A percentile compares a stretch with the other conserved stretches of the same genome.
These are phyloP conservation scores for Tricholauxania praeusta DNA, from an alignment of 2,888 invertebrate genomes.

Conservation along the genomic window DNA sequence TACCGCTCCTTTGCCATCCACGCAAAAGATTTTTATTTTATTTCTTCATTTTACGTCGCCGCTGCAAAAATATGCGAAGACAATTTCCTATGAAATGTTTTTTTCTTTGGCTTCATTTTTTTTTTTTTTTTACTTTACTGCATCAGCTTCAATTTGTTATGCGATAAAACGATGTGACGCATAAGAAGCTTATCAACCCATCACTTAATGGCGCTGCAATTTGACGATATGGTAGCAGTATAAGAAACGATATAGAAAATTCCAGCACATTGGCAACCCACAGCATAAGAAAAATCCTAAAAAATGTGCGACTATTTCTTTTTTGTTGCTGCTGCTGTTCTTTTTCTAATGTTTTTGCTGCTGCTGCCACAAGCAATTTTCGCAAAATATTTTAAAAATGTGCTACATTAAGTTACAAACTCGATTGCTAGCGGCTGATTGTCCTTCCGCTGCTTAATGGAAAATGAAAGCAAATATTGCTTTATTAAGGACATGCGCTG, in stretches of 20 bases:
- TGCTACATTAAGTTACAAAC: constrained; percentile 1
- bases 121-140: neutral
- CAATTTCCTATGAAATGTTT: too few relatives aligned
- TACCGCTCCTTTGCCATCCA: too few relatives aligned
- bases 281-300: neutral
- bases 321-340: constrained; percentile 4
- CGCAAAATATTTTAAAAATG: constrained; percentile 44
- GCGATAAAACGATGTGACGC: constrained; percentile 44
- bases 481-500: too few relatives aligned
- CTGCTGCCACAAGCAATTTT: constrained; percentile 44
- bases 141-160: constrained; percentile 41
- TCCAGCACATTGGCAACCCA: constrained; percentile 25
- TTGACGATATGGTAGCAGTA: neutral
- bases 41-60: too few relatives aligned
- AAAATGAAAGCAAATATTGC: too few relatives aligned
- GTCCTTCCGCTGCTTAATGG: too few relatives aligned
- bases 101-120: too few relatives aligned
- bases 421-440: too few relatives aligned
- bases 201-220: constrained; percentile 12
- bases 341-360: constrained; percentile 4
- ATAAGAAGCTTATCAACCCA: constrained; percentile 41
- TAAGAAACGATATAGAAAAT: constrained; percentile 2
- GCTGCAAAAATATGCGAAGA: too few relatives aligned
- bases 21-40: too few relatives aligned
- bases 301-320: neutral